Conservation (phyloP, 2,888 invertebrate genomes). For the Andrena chrysosceles region DNA sequence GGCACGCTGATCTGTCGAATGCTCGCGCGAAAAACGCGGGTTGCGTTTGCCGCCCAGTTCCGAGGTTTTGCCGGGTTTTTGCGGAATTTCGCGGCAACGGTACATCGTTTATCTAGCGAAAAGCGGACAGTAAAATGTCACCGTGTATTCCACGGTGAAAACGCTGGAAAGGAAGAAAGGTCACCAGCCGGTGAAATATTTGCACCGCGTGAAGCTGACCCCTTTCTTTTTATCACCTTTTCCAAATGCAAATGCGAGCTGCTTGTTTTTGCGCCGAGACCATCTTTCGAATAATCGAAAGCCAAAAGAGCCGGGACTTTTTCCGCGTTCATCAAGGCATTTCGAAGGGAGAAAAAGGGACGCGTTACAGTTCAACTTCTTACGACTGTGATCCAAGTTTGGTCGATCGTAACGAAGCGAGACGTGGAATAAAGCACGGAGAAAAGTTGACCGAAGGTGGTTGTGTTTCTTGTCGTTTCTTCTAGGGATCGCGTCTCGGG, state of each 20-base stretch:
- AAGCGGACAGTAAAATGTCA: conserved; percentile 21
- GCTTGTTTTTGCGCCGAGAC: not conserved
- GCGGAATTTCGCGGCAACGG: not conserved
- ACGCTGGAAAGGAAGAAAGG: not conserved
- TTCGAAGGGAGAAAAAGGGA: too few species aligned
- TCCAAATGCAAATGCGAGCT: not conserved
- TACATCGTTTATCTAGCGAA: conserved; percentile 28
- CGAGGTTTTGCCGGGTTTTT: not conserved
- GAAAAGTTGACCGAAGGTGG: too few species aligned
- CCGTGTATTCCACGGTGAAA: conserved; percentile 5
- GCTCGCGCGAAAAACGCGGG: not conserved
- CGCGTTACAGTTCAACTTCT: too few species aligned
- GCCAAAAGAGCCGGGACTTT: not conserved
- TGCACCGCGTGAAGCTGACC: not conserved
- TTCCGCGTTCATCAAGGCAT: not conserved
- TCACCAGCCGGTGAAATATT: not conserved
- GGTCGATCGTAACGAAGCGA: too few species aligned
- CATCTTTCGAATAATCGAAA: not conserved
- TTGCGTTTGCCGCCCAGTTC: not conserved
- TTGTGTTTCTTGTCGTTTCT: too few species aligned
- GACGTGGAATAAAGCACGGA: too few species aligned
- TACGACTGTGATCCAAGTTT: too few species aligned
- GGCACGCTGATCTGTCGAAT: not conserved
- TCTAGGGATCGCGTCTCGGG: too few species aligned
- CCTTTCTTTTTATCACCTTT: not conserved